Percentiles rank a stretch among this genome's conserved stretches.
Conservation (phyloP, 2,113 vertebrate species). For the Ascaphus truei region DNA sequence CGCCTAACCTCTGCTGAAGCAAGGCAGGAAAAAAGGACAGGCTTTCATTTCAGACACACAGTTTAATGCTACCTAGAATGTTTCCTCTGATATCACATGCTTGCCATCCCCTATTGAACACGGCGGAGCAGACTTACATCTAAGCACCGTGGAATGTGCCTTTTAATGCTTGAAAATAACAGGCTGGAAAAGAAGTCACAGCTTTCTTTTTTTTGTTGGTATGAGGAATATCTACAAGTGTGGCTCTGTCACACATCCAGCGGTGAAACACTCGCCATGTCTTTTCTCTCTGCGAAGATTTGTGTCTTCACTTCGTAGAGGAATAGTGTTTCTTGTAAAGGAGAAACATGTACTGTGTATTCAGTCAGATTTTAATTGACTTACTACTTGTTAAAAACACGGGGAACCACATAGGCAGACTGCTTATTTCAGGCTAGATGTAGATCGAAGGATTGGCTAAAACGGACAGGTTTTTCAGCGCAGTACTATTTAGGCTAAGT, state of each 20-base stretch:
- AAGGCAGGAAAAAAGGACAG: slow-evolving; percentile 19
- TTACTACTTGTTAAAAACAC: background rate
- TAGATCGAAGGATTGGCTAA: background rate
- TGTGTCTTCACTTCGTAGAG: too few relatives aligned
- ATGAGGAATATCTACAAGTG: background rate
- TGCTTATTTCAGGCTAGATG: background rate
- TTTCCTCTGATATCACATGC: slow-evolving; percentile 37
- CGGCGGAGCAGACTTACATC: slow-evolving; percentile 33
- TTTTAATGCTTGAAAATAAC: slow-evolving; percentile 36
- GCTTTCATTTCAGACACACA: slow-evolving; percentile 35
- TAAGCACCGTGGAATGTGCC: slow-evolving; percentile 35
- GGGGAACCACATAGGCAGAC: background rate
- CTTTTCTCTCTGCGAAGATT: too few relatives aligned
- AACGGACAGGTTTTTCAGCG: background rate
- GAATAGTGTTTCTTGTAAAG: too few relatives aligned
- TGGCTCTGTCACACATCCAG: slow-evolving; percentile 2
- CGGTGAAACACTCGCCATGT: background rate
- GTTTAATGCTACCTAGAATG: slow-evolving; percentile 35
- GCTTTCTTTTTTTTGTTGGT: slow-evolving; percentile 7
- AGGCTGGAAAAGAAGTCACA: slow-evolving; percentile 1
- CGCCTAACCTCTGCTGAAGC: slow-evolving; percentile 40
- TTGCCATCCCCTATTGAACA: slow-evolving; percentile 33
- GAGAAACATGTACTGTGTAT: background rate
- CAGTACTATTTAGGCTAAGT: background rate
- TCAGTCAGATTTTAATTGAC: background rate